Evolutionary conservation across 1,140 invertebrate species (phyloP), one percentile per base, ranked within the genome.

Genomic region (Cryptotermes secundus): DNA sequence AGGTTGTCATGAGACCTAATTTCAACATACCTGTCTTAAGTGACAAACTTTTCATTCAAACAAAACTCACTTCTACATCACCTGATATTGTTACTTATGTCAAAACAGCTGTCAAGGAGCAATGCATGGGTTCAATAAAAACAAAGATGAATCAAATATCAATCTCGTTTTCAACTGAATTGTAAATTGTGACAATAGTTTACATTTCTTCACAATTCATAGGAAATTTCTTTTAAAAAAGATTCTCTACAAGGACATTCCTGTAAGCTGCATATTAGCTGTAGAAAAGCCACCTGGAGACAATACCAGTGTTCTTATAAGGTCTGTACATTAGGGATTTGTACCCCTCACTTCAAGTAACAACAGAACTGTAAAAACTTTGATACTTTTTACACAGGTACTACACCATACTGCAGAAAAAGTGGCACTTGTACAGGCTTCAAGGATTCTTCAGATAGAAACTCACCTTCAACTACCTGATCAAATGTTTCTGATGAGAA

Each of bases 101-200:
- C 22, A 3, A 49, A 49, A 49, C 0, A 49, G 19, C 1, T 49
- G 45, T 6, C 38, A 38, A 12, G 38, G 12, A 49, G 22, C 14
- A 49, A 49, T 19, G 16, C 14, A 19, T 19, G 45, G 59, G 59
- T 72, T 72, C 26, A 31, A n/a, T 14, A 72, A 72, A 10, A n/a
- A 72, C 59, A 72, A 72, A 26, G n/a, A 6, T 22, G 19, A 31
- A 7, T 72, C 59, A 72, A 72, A n/a, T 72, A 72, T 72, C 59
- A 72, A 72, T 72, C 19, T 72, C 19, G 31, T 72, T 72, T 72
- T 72, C 59, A 72, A n/a, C 7, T 72, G 59, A 72, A 72, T 72
- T 72, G 59, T 72, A 72, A 72, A 72, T 26, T 72, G 59, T 72
- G 59, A 72, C 59, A 72, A 72, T 72, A 72, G n/a, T 72, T 72